These are phyloP conservation scores for Anarrhichthys ocellatus DNA, from an alignment of 2,113 vertebrate species.

Conservation along the genomic window DNA sequence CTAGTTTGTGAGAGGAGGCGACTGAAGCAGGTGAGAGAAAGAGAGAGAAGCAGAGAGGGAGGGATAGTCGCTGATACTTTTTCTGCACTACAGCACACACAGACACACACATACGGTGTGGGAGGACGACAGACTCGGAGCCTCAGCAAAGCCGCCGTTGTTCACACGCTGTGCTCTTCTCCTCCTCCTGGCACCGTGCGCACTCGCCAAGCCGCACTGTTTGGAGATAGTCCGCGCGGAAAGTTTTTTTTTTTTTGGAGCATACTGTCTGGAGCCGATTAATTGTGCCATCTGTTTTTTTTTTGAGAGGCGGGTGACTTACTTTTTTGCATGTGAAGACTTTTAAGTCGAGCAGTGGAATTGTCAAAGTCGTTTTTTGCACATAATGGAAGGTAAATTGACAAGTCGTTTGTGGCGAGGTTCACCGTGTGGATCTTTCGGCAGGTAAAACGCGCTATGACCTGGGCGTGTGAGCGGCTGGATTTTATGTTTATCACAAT, in stretches of 20 bases:
- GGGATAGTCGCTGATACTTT: slow-evolving; percentile 48
- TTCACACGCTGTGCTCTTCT: slow-evolving; percentile 55
- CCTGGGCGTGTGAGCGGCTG: slow-evolving; percentile 63
- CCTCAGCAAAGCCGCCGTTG: slow-evolving; percentile 51
- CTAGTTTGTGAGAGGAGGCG: slow-evolving; percentile 73
- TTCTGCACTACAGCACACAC: slow-evolving; percentile 52
- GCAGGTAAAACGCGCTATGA: slow-evolving; percentile 77
- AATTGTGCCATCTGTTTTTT: slow-evolving; percentile 53
- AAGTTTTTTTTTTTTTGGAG: slow-evolving; percentile 66
- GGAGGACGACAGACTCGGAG: slow-evolving; percentile 62
- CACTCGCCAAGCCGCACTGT: slow-evolving; percentile 63
- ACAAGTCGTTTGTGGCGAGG: slow-evolving; percentile 77
- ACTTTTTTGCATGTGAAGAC: slow-evolving; percentile 37
- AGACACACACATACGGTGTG: slow-evolving; percentile 56
- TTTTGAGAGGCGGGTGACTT: slow-evolving; percentile 45
- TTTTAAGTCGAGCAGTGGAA: slow-evolving; percentile 47
- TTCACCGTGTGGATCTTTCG: slow-evolving; percentile 76
- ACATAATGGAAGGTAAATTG: slow-evolving; percentile 81
- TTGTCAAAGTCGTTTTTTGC: slow-evolving; percentile 43
- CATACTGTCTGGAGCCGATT: slow-evolving; percentile 61
- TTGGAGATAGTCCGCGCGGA: slow-evolving; percentile 63
- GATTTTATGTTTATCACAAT: slow-evolving; percentile 39
- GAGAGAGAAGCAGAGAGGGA: slow-evolving; percentile 67
- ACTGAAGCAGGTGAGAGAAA: slow-evolving; percentile 81
- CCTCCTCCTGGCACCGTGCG: slow-evolving; percentile 57